phyloP scores from a whole-genome alignment of 2,888 invertebrate species.

The Campopleginae sp. region DNA sequence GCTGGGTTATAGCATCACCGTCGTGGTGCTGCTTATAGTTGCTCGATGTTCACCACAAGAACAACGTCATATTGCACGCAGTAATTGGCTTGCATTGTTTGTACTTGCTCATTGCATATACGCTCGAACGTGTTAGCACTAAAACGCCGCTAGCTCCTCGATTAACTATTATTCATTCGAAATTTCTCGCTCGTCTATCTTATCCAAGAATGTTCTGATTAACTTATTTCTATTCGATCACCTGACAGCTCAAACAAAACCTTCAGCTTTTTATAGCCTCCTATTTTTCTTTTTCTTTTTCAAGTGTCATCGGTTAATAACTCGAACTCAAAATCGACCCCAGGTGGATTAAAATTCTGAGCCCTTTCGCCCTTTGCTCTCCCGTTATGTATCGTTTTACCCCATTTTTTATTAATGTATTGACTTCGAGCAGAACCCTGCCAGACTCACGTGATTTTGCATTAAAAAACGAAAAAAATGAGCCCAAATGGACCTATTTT shows the following conservation, averaged over 20 bases:
- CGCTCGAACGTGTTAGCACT: constrained; percentile 32
- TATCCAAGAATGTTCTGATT: neutral
- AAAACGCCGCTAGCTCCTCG: constrained; percentile 14
- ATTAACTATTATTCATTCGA: constrained; percentile 38
- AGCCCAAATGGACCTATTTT: too few relatives aligned
- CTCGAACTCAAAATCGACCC: neutral
- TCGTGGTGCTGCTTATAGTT: constrained; percentile 31
- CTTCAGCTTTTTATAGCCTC: neutral
- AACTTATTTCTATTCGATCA: neutral
- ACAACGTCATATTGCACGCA: constrained; percentile 73
- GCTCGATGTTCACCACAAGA: constrained; percentile 59
- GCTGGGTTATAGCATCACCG: constrained; percentile 39
- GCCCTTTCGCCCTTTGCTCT: too few relatives aligned
- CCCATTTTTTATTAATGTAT: too few relatives aligned
- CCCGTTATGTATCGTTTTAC: too few relatives aligned
- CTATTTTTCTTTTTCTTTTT: neutral
- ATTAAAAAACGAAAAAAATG: too few relatives aligned
- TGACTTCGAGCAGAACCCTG: too few relatives aligned
- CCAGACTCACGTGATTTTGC: too few relatives aligned
- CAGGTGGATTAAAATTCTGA: too few relatives aligned
- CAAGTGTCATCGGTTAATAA: neutral
- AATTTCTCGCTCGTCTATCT: constrained; percentile 6
- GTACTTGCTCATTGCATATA: constrained; percentile 67
- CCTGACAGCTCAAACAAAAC: neutral
- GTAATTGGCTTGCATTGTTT: constrained; percentile 76